Percentiles rank a stretch among this genome's conserved stretches.
Evolutionary conservation across 2,888 invertebrate genomes (phyloP).

Genomic region (Meta bourneti): DNA sequence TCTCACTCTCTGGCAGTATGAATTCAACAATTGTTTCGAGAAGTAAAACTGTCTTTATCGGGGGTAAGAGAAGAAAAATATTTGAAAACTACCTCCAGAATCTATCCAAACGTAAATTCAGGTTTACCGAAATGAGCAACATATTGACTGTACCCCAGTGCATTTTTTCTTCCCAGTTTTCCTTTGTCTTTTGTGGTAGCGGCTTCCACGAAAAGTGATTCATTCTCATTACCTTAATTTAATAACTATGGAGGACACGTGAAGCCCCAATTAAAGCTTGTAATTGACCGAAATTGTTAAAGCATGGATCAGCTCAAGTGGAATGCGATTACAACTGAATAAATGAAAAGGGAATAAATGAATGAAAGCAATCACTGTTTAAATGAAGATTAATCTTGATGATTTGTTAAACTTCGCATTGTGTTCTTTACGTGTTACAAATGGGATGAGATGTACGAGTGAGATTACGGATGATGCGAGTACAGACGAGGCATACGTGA

Average conservation of each 20-base stretch:
- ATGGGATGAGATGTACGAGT: not conserved
- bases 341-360: slow-evolving; percentile 5
- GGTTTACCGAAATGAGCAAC: too few relatives aligned
- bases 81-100: too few relatives aligned
- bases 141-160: too few relatives aligned
- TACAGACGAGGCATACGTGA: too few relatives aligned
- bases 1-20: too few relatives aligned
- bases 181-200: too few relatives aligned
- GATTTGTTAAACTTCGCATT: not conserved
- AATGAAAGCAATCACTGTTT: not conserved
- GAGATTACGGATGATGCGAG: too few relatives aligned
- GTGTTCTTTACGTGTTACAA: not conserved
- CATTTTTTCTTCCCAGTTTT: too few relatives aligned
- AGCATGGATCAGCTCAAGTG: slow-evolving; percentile 7
- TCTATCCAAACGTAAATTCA: too few relatives aligned
- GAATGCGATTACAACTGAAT: slow-evolving; percentile 20
- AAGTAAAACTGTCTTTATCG: too few relatives aligned
- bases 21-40: too few relatives aligned
- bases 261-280: slow-evolving; percentile 24
- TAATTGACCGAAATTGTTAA: slow-evolving; percentile 10
- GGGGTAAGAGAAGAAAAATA: too few relatives aligned
- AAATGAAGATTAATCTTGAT: not conserved
- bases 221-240: slow-evolving; percentile 39
- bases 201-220: not conserved
- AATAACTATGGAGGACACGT: slow-evolving; percentile 20